Base-by-base conservation (phyloP, 2,113 vertebrate genomes). In the Oenanthe oenanthe region DNA sequence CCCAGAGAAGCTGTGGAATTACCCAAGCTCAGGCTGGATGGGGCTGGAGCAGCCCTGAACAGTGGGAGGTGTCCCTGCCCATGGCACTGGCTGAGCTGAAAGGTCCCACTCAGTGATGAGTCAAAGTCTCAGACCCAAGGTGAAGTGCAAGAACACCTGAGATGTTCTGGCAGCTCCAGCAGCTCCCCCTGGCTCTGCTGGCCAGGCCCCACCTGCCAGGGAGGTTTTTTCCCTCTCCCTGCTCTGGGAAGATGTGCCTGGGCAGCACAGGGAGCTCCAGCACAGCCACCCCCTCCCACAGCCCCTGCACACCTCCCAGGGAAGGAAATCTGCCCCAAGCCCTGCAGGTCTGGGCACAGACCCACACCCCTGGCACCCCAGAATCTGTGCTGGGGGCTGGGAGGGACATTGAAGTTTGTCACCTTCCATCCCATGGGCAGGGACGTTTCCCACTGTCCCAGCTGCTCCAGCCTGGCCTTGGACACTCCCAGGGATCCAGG, bases 191-290 rank as follows among this genome's bases (percentile, higher is more conserved):
- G 0, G 3, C 77, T 54, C 43, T 7, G 54, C 38, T 8, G 7
- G 71, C 93, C 86, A 67, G 87, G 87, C 31, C 73, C 1, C 9
- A 87, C 93, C 93, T 91, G 96, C 92, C 81, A 32, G 90, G 71
- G 88, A 87, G 78, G 32, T 89, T 71, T 43, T 48, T 25, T 10
- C 3, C 53, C 77, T 79, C 85, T 76, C 90, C 81, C 74, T 40
- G 7, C 57, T 61, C 28, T 4, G 12, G 10, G 25, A 53, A 62
- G 6, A 19, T 29, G 47, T 9, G 34, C 68, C 91, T 42, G 76
- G 83, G 89, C 66, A 91, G 93, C 51, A 1, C 10, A 53, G 89
- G 56, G 6, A 84, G 73, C 95, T 80, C 86, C 77, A 56, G 72
- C 40, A 12, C 5, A 29, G 22, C 13, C 79, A 42, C 10, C 43